Conservation (phyloP, 2,113 vertebrate genomes). For the Ivindomyrus marchei region DNA sequence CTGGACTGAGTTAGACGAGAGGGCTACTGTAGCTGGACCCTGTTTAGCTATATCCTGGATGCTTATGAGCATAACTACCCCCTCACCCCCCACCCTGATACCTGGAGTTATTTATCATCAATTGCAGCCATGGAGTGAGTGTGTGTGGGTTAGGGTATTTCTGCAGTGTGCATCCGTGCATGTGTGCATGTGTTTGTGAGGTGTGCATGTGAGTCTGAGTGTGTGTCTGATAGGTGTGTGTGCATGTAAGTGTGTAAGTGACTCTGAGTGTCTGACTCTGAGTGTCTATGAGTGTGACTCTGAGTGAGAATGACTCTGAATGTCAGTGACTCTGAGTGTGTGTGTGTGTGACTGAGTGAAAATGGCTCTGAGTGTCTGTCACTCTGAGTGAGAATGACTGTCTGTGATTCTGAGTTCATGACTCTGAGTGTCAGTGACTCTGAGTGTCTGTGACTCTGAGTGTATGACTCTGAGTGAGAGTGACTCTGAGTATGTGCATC, state of each 20-base stretch:
- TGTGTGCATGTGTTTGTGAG: background rate
- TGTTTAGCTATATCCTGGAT: background rate
- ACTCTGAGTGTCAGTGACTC: background rate
- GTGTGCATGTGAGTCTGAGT: background rate
- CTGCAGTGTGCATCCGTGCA: background rate
- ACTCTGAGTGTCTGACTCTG: background rate
- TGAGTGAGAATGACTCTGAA: background rate
- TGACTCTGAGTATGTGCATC: background rate
- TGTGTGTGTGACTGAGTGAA: background rate
- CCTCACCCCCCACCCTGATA: too few species aligned
- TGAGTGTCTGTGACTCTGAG: background rate
- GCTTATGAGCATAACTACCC: background rate
- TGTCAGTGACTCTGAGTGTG: background rate
- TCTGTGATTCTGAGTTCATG: background rate
- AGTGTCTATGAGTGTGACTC: background rate
- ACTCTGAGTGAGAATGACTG: background rate
- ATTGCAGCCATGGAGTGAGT: too few species aligned
- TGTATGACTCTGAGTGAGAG: background rate
- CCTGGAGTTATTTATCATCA: too few species aligned
- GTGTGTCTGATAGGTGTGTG: background rate
- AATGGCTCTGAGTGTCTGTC: background rate
- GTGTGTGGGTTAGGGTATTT: too few species aligned
- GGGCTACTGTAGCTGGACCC: background rate
- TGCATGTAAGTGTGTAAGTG: background rate
- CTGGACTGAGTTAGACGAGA: background rate